Evolutionary conservation across 2,888 invertebrate species (phyloP).

Genomic region (Meteorus cinctellus): DNA sequence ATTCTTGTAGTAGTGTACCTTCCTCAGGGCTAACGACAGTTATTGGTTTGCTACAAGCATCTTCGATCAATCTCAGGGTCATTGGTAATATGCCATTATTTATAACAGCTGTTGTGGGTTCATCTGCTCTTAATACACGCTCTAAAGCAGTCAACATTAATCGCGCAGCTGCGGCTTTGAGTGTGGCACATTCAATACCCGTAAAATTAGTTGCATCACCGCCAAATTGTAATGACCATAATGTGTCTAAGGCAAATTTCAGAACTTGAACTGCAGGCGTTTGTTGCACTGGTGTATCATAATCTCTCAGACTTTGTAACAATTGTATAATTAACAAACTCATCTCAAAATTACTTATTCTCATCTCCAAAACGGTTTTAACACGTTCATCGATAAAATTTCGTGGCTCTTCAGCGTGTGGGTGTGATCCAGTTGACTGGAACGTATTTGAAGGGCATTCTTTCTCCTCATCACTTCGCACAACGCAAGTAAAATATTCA

Average conservation of each 20-base stretch:
- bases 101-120: conserved; percentile 76
- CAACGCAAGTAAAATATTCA: conserved; percentile 77
- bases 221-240: conserved; percentile 78
- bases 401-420: conserved; percentile 73
- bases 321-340: conserved; percentile 77
- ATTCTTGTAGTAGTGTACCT: conserved; percentile 76
- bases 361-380: conserved; percentile 75
- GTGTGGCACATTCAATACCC: conserved; percentile 72
- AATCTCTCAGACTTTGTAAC: conserved; percentile 75
- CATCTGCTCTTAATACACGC: conserved; percentile 75
- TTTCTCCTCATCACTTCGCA: conserved; percentile 74
- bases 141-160: conserved; percentile 77
- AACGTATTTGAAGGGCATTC: conserved; percentile 71
- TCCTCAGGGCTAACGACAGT: conserved; percentile 66
- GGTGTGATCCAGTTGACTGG: conserved; percentile 68
- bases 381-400: conserved; percentile 77
- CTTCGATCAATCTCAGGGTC: conserved; percentile 77
- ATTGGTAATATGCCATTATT: conserved; percentile 79
- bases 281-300: conserved; percentile 76
- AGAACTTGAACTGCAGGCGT: conserved; percentile 77
- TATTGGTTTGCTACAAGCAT: conserved; percentile 71
- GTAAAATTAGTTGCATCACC: conserved; percentile 72
- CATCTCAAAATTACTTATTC: conserved; percentile 76
- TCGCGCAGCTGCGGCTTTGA: conserved; percentile 77
- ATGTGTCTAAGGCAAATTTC: conserved; percentile 77